Percentiles rank a stretch among this genome's conserved stretches.
Evolutionary conservation across 2,797 vertebrate species (phyloP).

Genomic region (Urosaurus nigricauda): DNA sequence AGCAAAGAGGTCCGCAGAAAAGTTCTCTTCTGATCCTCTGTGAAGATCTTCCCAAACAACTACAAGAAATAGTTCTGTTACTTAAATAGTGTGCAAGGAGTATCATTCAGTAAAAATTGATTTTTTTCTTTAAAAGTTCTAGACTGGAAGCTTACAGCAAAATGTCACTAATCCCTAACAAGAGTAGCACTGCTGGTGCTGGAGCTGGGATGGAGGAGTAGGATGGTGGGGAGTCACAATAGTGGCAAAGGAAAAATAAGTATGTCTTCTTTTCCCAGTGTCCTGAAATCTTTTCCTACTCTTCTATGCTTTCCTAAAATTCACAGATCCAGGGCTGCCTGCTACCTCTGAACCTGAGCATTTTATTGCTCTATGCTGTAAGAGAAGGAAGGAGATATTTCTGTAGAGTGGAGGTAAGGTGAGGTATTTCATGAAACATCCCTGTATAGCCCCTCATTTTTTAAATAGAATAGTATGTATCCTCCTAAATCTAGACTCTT

Average conservation of each 20-base stretch:
- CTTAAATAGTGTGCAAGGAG: neutral
- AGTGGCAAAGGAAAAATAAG: neutral
- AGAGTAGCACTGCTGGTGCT: neutral
- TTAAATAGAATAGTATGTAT: neutral
- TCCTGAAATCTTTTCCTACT: neutral
- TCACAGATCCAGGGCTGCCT: neutral
- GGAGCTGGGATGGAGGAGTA: no score
- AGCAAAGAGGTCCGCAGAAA: conserved; percentile 29
- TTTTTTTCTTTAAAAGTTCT: neutral
- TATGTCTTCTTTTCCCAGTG: neutral
- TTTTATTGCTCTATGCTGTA: neutral
- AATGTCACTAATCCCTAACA: neutral
- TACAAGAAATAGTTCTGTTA: neutral
- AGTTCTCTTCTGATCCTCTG: conserved; percentile 28
- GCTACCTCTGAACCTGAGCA: neutral
- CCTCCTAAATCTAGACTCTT: no score
- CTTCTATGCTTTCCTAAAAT: neutral
- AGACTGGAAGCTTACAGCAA: neutral
- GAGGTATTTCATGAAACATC: neutral
- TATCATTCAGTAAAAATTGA: neutral
- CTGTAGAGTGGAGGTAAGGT: neutral
- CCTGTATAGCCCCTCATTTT: neutral
- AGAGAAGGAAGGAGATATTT: neutral
- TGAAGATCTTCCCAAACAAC: conserved; percentile 35
- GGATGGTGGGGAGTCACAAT: neutral